Base-by-base conservation (phyloP, 2,888 invertebrate species). In the Rotaria magnacalcarata region DNA sequence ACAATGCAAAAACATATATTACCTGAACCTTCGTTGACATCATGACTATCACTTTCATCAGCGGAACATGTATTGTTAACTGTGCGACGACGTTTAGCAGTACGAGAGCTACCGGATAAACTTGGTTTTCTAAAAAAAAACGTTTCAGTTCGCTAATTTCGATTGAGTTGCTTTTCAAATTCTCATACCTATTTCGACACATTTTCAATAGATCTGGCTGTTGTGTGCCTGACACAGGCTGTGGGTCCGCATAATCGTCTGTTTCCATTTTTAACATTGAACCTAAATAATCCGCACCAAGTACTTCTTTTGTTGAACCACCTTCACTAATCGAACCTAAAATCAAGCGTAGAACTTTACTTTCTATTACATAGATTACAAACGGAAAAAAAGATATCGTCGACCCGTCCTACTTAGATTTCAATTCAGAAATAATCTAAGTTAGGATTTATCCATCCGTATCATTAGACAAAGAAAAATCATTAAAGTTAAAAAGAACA, bases 241-340 rank as follows among this genome's bases (percentile, higher is more conserved):
- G 43, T 10, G 11, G 10, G 2, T 80, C 80, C 0, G 24, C n/a
- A 80, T 80, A 80, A n/a, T 80, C 80, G n/a, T 80, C 80, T 11
- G 80, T 80, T 80, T 80, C 80, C 80, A 80, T 80, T 80, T 80
- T 80, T n/a, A 80, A 80, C 80, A 80, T 80, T 80, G 80, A 80
- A 47, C 80, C 80, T 10, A 80, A 47, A 80, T 80, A 80, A 80
- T 80, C 80, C 16, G 80, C 43, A 3, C 80, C 80, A 14, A 80
- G 43, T 5, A 80, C 80, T 47, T 80, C 80, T 80, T 80, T 80
- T n/a, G 47, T 80, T 47, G 80, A 80, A n/a, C 80, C 80, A 80
- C 80, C 80, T 80, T 80, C 80, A 47, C 47, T 47, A 10, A 80
- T 80, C 3, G 80, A 80, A 47, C 11, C 80, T 80, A 47, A 21